phyloP scores from a whole-genome alignment of 2,888 invertebrate species.

The Julus scanicus region DNA sequence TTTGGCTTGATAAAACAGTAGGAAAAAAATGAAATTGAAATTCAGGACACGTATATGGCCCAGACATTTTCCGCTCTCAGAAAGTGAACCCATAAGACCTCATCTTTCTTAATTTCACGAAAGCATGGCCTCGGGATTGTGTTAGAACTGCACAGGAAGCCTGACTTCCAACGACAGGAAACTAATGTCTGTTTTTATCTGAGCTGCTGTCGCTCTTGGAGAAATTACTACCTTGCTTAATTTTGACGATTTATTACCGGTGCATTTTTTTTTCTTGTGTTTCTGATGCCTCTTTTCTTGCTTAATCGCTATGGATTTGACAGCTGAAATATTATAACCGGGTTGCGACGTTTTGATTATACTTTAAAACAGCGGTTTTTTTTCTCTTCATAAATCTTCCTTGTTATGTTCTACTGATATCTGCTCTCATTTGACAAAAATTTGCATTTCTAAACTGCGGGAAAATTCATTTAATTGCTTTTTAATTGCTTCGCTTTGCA shows the following conservation, averaged over 20 bases:
- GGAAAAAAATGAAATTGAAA: not conserved
- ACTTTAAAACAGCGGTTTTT: not conserved
- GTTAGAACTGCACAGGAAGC: constrained; percentile 16
- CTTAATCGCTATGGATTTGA: constrained; percentile 1
- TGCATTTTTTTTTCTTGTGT: not conserved
- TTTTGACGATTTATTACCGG: constrained; percentile 25
- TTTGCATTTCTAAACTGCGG: not conserved
- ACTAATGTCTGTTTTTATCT: constrained; percentile 33
- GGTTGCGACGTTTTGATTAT: not conserved
- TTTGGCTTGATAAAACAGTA: constrained; percentile 19
- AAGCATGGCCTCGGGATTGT: constrained; percentile 27
- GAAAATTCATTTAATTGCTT: not conserved
- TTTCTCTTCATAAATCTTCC: not conserved
- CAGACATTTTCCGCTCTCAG: not conserved
- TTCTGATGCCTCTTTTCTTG: not conserved
- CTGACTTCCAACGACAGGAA: constrained; percentile 24
- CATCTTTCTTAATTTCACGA: constrained; percentile 26
- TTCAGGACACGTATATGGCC: constrained; percentile 26
- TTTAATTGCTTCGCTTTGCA: not conserved
- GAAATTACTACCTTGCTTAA: constrained; percentile 27
- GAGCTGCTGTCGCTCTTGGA: constrained; percentile 12
- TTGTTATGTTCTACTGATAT: not conserved
- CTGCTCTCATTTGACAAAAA: not conserved
- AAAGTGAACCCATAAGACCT: constrained; percentile 33
- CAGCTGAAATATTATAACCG: not conserved